Evolutionary conservation across 2,888 invertebrate species (phyloP).

Genomic region (Scaptomyza tumidula): DNA sequence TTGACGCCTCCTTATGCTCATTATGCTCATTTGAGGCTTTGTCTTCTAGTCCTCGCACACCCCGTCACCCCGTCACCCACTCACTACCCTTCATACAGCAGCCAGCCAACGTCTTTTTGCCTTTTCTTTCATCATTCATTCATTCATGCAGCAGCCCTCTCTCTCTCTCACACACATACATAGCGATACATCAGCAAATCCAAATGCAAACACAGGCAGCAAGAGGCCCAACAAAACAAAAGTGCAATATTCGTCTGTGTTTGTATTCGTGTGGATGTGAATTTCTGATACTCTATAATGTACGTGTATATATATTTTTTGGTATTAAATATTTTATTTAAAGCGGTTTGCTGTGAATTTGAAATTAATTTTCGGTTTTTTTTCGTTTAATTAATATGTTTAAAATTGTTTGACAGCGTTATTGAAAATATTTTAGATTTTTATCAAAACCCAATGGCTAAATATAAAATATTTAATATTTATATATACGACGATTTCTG

Average conservation of each 20-base stretch:
- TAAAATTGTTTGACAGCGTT: too few relatives aligned
- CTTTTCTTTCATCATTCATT: slow-evolving; percentile 77
- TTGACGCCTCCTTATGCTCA: slow-evolving; percentile 76
- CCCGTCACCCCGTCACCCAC: neutral
- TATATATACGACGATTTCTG: too few relatives aligned
- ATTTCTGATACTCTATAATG: slow-evolving; percentile 29
- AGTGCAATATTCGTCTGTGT: slow-evolving; percentile 49
- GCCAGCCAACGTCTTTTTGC: slow-evolving; percentile 58
- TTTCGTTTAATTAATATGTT: too few relatives aligned
- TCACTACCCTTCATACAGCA: slow-evolving; percentile 13
- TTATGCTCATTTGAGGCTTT: slow-evolving; percentile 80
- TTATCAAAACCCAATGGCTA: too few relatives aligned
- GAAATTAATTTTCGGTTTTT: too few relatives aligned
- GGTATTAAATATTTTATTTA: too few relatives aligned
- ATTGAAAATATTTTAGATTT: too few relatives aligned
- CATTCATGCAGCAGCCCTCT: slow-evolving; percentile 56
- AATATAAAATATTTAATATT: too few relatives aligned
- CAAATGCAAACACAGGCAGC: slow-evolving; percentile 66
- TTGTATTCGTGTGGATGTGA: neutral
- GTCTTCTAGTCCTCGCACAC: slow-evolving; percentile 50
- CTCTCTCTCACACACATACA: neutral
- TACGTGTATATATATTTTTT: neutral
- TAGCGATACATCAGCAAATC: slow-evolving; percentile 62
- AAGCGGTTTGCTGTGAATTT: too few relatives aligned
- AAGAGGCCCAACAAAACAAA: slow-evolving; percentile 54